phyloP scores from a whole-genome alignment of 2,888 invertebrate species.

The Thumatha senex region DNA sequence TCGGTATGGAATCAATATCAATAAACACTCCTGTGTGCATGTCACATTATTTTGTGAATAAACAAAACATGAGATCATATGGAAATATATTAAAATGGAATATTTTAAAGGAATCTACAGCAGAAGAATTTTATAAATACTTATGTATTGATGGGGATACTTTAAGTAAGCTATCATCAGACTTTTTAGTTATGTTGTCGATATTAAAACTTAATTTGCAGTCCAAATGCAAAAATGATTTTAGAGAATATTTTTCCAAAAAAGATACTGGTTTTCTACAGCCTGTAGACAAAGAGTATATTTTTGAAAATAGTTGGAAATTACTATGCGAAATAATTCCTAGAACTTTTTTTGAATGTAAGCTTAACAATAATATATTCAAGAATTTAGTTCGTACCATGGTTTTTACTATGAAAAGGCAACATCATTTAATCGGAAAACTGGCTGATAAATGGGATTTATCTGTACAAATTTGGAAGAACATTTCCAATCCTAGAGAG shows the following conservation, averaged over 20 bases:
- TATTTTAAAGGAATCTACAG: slow-evolving; percentile 46
- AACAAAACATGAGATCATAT: slow-evolving; percentile 69
- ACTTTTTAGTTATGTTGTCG: slow-evolving; percentile 43
- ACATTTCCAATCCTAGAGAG: slow-evolving; percentile 25
- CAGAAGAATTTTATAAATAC: slow-evolving; percentile 36
- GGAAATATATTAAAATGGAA: slow-evolving; percentile 55
- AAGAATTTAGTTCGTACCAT: slow-evolving; percentile 49
- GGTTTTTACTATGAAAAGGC: slow-evolving; percentile 68
- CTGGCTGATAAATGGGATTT: slow-evolving; percentile 60
- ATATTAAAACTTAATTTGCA: slow-evolving; percentile 51
- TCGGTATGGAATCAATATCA: too few species aligned
- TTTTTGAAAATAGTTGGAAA: slow-evolving; percentile 52
- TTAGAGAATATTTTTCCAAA: slow-evolving; percentile 51
- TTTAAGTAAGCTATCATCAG: slow-evolving; percentile 42
- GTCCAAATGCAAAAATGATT: slow-evolving; percentile 53
- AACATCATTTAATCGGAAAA: slow-evolving; percentile 53
- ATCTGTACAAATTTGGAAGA: slow-evolving; percentile 50
- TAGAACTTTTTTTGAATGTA: slow-evolving; percentile 53
- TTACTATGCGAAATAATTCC: slow-evolving; percentile 62
- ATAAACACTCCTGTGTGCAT: slow-evolving; percentile 57
- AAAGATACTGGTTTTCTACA: slow-evolving; percentile 33
- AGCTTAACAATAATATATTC: slow-evolving; percentile 61
- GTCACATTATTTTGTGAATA: slow-evolving; percentile 66
- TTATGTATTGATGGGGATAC: slow-evolving; percentile 45
- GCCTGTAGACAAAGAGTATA: slow-evolving; percentile 50